Base-by-base conservation (phyloP, 2,888 invertebrate genomes). In the Catocala nupta region DNA sequence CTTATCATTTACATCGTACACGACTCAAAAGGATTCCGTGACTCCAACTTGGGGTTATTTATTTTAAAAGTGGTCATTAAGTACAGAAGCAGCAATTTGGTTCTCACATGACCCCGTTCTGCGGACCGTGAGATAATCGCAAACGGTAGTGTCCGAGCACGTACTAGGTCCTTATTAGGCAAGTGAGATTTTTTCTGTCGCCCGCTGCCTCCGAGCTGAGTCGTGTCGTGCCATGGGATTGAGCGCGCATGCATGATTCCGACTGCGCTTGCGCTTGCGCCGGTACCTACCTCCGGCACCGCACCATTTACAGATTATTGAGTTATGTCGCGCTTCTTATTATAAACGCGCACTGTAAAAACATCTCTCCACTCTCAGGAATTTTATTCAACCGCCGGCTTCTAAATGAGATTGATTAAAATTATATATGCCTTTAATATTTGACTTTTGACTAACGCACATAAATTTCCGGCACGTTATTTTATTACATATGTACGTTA, bases 71-170 rank as follows among this genome's bases (percentile, higher is more conserved):
- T 82, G 73, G 80, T 84, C 82, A 85, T 87, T 86, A 86, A 74
- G 81, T 81, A 78, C 87, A 86, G 86, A 84, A 85, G 88, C 80
- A 77, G 85, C 85, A 84, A 85, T 88, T 91, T 83, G 80, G 85
- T 89, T 91, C 90, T 85, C 91, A 87, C 88, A 84, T 92, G 91
- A 92, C 92, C 91, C 85, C 88, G 85, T 88, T 89, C 82, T 75
- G 77, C 76, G 77, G 87, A 89, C 90, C 92, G 91, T 92, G 92
- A 92, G 92, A 93, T 92, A 91, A 91, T 91, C 92, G 91, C 90
- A 78, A 85, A 85, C 90, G 86, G 90, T 88, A 88, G 89, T 90
- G 90, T 88, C 88, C 89, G 78, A 84, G 84, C 92, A 91, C 91
- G 92, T 92, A 90, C 90, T 79, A 80, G 77, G 76, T 84, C 92